phyloP scores from a whole-genome alignment of 2,888 invertebrate species.

The Diadegma fenestrale region DNA sequence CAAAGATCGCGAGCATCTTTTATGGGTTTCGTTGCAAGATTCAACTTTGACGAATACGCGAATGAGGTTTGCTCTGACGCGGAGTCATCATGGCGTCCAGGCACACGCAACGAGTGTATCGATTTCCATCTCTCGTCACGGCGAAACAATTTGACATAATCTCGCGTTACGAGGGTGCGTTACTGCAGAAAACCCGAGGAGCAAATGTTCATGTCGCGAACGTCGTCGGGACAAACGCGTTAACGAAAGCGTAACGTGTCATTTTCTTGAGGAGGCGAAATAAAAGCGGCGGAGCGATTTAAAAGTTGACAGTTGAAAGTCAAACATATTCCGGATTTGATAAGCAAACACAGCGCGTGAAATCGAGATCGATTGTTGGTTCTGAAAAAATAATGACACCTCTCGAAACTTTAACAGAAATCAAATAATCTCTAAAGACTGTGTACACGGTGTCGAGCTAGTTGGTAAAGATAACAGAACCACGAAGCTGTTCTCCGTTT shows the following conservation, averaged over 20 bases:
- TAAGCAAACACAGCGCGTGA: constrained; percentile 48
- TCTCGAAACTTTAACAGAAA: constrained; percentile 4
- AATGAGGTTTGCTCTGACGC: constrained; percentile 41
- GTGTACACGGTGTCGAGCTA: constrained; percentile 11
- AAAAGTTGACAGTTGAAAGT: constrained; percentile 27
- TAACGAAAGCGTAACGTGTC: constrained; percentile 72
- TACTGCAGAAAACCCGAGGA: constrained; percentile 42
- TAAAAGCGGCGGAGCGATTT: too few relatives aligned
- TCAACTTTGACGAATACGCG: constrained; percentile 32
- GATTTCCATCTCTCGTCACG: constrained; percentile 74
- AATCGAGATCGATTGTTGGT: constrained; percentile 40
- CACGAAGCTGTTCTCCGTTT: neutral
- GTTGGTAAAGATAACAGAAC: constrained; percentile 32
- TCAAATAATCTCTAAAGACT: constrained; percentile 26
- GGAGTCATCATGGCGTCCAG: constrained; percentile 63
- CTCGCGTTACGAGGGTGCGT: constrained; percentile 70
- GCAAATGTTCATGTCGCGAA: neutral
- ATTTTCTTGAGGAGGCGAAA: too few relatives aligned
- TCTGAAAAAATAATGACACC: constrained; percentile 28
- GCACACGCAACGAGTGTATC: constrained; percentile 70
- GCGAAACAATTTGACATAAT: constrained; percentile 72
- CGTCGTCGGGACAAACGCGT: constrained; percentile 20
- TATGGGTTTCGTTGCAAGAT: too few relatives aligned
- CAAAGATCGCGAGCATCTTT: too few relatives aligned
- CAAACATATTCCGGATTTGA: constrained; percentile 60